A percentile compares a stretch with the other conserved stretches of the same genome.
Evolutionary conservation across 2,797 vertebrate species (phyloP).

Genomic region (Etheostoma perlongum): DNA sequence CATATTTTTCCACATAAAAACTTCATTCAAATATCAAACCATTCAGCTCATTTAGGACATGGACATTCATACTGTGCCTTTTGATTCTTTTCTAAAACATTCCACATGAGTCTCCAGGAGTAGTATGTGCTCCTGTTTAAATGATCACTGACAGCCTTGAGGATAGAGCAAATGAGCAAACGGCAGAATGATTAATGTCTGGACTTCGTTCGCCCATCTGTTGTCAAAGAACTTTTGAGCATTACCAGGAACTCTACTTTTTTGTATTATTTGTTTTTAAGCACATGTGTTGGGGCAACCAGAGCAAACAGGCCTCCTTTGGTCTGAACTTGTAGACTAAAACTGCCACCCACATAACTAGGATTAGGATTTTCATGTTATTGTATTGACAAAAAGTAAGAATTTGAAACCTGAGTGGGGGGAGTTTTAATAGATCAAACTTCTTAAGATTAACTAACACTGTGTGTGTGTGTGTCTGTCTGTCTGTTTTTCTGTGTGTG

Average conservation of each 20-base stretch:
- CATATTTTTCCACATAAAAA: background rate
- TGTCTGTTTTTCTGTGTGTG: background rate
- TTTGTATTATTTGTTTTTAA: too few species aligned
- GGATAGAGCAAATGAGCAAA: background rate
- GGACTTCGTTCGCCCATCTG: background rate
- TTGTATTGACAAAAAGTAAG: too few species aligned
- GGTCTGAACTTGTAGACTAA: too few species aligned
- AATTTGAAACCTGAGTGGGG: too few species aligned
- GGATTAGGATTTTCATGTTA: too few species aligned
- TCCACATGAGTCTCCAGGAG: background rate
- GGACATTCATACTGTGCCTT: too few species aligned
- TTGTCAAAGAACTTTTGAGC: background rate
- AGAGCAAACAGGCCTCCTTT: too few species aligned
- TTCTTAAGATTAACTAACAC: too few species aligned
- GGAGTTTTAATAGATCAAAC: too few species aligned
- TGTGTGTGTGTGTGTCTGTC: slow-evolving; percentile 3
- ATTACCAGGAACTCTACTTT: background rate
- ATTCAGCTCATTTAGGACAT: background rate
- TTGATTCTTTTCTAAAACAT: too few species aligned
- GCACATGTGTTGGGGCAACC: too few species aligned
- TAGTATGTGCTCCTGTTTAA: background rate
- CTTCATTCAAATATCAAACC: background rate
- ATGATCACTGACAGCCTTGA: background rate
- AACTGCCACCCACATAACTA: too few species aligned
- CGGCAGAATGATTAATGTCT: background rate